phyloP scores from a whole-genome alignment of 2,113 vertebrate species.

The Ranitomeya imitator region DNA sequence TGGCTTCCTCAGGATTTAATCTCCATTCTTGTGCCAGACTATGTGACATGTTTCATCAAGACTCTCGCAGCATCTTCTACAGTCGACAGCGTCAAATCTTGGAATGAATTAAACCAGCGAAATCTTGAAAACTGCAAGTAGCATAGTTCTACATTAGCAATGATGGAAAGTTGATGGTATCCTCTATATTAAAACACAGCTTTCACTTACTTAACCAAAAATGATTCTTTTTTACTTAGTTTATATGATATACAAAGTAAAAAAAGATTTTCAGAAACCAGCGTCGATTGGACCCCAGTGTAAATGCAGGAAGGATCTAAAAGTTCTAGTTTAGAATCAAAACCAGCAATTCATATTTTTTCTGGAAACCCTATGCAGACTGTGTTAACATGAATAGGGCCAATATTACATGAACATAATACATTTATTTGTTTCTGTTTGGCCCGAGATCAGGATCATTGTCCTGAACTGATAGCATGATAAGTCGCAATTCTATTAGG shows the following conservation, averaged over 20 bases:
- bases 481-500: too few species aligned
- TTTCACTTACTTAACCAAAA: neutral
- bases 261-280: neutral
- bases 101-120: neutral
- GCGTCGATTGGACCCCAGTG: neutral
- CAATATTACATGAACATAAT: too few species aligned
- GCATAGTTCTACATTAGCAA: neutral
- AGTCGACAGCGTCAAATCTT: neutral
- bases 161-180: neutral
- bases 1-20: neutral
- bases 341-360: neutral
- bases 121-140: neutral
- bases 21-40: neutral
- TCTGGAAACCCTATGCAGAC: neutral
- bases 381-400: neutral
- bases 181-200: neutral
- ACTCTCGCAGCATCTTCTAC: neutral
- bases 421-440: too few species aligned
- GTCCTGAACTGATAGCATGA: too few species aligned
- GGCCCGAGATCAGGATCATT: too few species aligned
- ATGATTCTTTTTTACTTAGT: neutral
- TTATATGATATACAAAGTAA: neutral
- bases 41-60: conserved; percentile 4
- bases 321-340: too few species aligned
- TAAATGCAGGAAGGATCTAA: neutral